Conservation (phyloP, 2,888 invertebrate species). For the Cheilosia soror region DNA sequence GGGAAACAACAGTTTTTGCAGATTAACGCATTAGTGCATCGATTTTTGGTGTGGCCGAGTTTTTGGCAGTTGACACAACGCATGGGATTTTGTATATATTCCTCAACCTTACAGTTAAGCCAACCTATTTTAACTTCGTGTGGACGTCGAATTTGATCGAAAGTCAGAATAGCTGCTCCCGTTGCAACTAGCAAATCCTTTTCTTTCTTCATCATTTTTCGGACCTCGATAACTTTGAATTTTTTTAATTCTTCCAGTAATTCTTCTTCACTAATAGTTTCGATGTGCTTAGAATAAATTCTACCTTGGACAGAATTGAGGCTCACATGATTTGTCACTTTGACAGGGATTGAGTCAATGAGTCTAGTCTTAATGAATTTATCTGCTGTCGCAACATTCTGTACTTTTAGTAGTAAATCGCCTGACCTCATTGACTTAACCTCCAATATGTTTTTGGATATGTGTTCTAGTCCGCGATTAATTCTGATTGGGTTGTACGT, state of each 20-base stretch:
- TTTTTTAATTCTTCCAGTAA: conserved; percentile 7
- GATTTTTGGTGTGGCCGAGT: conserved; percentile 37
- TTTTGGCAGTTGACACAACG: conserved; percentile 29
- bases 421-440: conserved; percentile 25
- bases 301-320: conserved; percentile 23
- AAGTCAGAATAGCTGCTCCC: not conserved
- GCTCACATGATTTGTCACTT: not conserved
- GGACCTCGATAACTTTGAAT: not conserved
- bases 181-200: no score
- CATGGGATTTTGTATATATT: conserved; percentile 44
- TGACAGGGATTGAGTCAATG: not conserved
- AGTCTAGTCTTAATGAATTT: conserved; percentile 1
- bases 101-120: conserved; percentile 38
- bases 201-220: not conserved
- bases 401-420: conserved; percentile 4
- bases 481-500: conserved; percentile 6
- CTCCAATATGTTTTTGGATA: conserved; percentile 12
- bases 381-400: not conserved
- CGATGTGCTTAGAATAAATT: no score
- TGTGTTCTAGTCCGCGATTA: conserved; percentile 12
- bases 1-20: conserved; percentile 33
- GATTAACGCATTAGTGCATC: conserved; percentile 18
- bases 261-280: not conserved
- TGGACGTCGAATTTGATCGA: not conserved
- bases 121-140: conserved; percentile 17